These are phyloP conservation scores for Spatulosminthurus flaviceps DNA, from an alignment of 2,888 invertebrate species.

Conservation along the genomic window DNA sequence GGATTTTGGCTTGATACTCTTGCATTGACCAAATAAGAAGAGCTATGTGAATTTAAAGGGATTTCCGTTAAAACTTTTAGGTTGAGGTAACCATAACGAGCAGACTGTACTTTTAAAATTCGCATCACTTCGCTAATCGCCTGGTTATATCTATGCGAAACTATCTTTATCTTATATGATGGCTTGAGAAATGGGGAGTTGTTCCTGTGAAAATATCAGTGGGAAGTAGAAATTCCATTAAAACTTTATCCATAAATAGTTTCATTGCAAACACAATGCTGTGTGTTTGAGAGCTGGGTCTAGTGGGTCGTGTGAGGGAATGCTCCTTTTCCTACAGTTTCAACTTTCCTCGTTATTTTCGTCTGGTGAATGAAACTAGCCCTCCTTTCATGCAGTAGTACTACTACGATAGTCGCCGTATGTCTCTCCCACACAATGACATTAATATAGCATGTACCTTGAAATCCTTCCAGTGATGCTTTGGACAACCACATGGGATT, in stretches of 20 bases:
- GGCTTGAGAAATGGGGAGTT: not conserved
- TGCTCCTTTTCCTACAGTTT: not conserved
- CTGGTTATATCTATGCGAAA: too few relatives aligned
- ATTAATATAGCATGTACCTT: not conserved
- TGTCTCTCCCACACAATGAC: not conserved
- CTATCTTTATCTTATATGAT: not conserved
- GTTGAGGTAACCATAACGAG: too few relatives aligned
- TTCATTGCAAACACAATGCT: slow-evolving; percentile 37
- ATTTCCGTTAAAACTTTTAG: too few relatives aligned
- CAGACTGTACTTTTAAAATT: too few relatives aligned
- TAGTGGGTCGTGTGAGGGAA: slow-evolving; percentile 13
- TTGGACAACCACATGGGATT: slow-evolving; percentile 71
- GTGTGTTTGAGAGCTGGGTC: not conserved
- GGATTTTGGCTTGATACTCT: too few relatives aligned
- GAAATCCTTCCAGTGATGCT: slow-evolving; percentile 67
- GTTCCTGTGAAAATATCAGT: not conserved
- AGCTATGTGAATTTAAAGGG: too few relatives aligned
- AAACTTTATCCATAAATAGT: slow-evolving; percentile 43
- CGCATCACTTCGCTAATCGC: too few relatives aligned
- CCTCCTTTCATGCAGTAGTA: too few relatives aligned
- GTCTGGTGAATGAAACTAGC: not conserved
- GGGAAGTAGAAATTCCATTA: slow-evolving; percentile 34
- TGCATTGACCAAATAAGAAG: too few relatives aligned
- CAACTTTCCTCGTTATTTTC: slow-evolving; percentile 10
- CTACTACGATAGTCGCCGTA: not conserved